Evolutionary conservation across 2,888 invertebrate species (phyloP).

Genomic region (Crocallis elinguaria): DNA sequence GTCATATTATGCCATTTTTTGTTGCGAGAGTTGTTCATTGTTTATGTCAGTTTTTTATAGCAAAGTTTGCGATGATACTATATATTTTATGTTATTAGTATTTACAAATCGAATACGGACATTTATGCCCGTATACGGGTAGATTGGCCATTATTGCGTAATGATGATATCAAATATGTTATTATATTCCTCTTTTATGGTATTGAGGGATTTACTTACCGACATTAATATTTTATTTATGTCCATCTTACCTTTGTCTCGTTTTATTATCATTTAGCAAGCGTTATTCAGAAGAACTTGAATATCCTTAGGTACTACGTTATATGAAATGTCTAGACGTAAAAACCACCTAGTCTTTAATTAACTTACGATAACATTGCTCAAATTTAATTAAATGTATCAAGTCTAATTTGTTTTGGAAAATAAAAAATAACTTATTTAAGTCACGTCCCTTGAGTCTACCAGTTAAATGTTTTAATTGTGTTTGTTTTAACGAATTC

Average conservation of each 20-base stretch:
- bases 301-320: no score
- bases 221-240: constrained; percentile 12
- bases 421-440: constrained; percentile 3
- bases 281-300: not conserved
- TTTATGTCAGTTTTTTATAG: constrained; percentile 44
- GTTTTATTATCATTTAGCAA: constrained; percentile 18
- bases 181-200: constrained; percentile 35
- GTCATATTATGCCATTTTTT: constrained; percentile 14
- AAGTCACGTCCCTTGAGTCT: constrained; percentile 18
- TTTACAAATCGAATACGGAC: constrained; percentile 44
- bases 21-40: constrained; percentile 29
- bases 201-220: constrained; percentile 31
- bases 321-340: no score
- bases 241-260: constrained; percentile 10
- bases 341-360: no score
- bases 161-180: constrained; percentile 38
- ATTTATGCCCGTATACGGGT: constrained; percentile 38
- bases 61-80: constrained; percentile 36
- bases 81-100: constrained; percentile 45
- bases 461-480: constrained; percentile 29
- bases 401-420: not conserved
- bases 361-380: no score
- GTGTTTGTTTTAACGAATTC: constrained; percentile 22
- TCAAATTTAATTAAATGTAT: not conserved
- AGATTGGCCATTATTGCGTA: constrained; percentile 38